Evolutionary conservation across 1,140 invertebrate genomes (phyloP).

Genomic region (Latrodectus geometricus): DNA sequence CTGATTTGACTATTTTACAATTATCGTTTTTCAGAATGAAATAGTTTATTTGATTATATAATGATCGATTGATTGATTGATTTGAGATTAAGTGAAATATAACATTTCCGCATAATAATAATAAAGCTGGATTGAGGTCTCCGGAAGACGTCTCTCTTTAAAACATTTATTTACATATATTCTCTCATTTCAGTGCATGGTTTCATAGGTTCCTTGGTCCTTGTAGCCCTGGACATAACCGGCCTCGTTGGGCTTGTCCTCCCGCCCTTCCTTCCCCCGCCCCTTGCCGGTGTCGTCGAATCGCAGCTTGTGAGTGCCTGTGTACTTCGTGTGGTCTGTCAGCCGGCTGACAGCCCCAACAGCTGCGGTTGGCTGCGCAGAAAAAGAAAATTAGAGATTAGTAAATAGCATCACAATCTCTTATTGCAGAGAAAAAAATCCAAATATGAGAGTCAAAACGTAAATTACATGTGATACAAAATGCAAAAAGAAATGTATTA

Average conservation of each 20-base stretch:
- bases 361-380: conserved; percentile 34
- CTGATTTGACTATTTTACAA: too few relatives aligned
- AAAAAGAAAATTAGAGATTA: too few relatives aligned
- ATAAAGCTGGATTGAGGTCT: conserved; percentile 27
- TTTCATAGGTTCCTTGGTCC: conserved; percentile 79
- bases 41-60: too few relatives aligned
- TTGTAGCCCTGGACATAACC: conserved; percentile 92
- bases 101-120: too few relatives aligned
- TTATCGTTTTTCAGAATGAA: too few relatives aligned
- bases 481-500: too few relatives aligned
- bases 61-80: too few relatives aligned
- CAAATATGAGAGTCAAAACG: too few relatives aligned
- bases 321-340: conserved; percentile 91
- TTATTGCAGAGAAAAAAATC: too few relatives aligned
- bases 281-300: conserved; percentile 89
- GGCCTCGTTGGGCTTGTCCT: conserved; percentile 80
- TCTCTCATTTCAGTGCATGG: conserved; percentile 25
- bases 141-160: not conserved
- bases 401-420: too few relatives aligned
- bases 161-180: conserved; percentile 19
- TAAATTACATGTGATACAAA: too few relatives aligned
- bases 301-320: conserved; percentile 88
- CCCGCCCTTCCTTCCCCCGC: conserved; percentile 87
- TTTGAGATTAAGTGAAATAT: too few relatives aligned
- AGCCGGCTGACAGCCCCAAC: conserved; percentile 80